Evolutionary conservation across 1,140 invertebrate genomes (phyloP).

Genomic region (Dolichoris vasculosae): DNA sequence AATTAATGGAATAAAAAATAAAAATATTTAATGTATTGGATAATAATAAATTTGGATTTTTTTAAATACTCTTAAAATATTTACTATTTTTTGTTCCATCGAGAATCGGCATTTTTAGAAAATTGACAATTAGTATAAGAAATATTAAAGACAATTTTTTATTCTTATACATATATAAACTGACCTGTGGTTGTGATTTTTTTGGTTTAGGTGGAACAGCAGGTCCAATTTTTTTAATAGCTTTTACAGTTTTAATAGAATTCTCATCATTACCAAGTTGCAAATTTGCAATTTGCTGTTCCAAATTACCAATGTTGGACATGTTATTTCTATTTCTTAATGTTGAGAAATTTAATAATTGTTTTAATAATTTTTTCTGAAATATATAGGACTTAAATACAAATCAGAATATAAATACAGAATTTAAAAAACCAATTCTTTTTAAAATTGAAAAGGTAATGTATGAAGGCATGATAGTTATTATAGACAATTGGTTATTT

Average conservation of each 20-base stretch:
- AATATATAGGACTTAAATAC: background rate
- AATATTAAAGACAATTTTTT: background rate
- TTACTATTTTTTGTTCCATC: conserved; percentile 53
- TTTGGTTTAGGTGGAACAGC: conserved; percentile 87
- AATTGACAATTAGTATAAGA: conserved; percentile 6
- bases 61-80: conserved; percentile 27
- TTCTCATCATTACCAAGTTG: conserved; percentile 67
- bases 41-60: background rate
- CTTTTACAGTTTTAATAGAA: conserved; percentile 57
- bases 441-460: conserved; percentile 26
- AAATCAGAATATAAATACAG: background rate
- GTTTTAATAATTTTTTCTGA: background rate
- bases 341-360: background rate
- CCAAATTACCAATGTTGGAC: conserved; percentile 70
- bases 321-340: conserved; percentile 53
- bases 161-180: conserved; percentile 45
- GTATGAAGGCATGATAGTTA: conserved; percentile 22
- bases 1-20: background rate
- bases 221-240: conserved; percentile 81
- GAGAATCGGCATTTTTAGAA: conserved; percentile 35
- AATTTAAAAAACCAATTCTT: conserved; percentile 3
- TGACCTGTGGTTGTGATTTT: conserved; percentile 82
- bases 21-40: background rate
- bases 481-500: conserved; percentile 5
- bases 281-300: conserved; percentile 73